These are phyloP conservation scores for Melanotaenia trifasciata DNA, from an alignment of 2,797 vertebrate genomes.

Conservation along the genomic window DNA sequence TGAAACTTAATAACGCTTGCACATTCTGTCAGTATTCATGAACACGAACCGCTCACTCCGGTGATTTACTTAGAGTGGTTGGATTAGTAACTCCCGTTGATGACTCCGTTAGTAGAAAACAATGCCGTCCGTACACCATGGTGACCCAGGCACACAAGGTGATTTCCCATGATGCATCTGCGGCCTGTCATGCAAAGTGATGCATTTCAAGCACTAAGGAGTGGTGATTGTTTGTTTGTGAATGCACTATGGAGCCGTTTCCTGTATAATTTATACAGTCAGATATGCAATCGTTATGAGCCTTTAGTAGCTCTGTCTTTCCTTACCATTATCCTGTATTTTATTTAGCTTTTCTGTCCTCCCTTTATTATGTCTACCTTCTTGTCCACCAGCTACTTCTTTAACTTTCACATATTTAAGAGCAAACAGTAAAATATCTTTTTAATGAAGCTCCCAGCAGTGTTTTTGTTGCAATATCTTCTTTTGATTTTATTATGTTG, in stretches of 20 bases:
- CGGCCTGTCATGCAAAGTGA: conserved; percentile 46
- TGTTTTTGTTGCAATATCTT: not conserved
- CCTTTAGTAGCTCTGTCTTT: conserved; percentile 21
- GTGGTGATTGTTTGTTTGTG: conserved; percentile 39
- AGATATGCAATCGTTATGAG: conserved; percentile 52
- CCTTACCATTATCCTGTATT: not conserved
- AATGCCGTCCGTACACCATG: conserved; percentile 13
- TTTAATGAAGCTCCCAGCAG: not conserved
- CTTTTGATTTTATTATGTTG: not conserved
- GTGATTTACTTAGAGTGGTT: conserved; percentile 67
- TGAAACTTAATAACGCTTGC: conserved; percentile 54
- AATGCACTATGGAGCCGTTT: conserved; percentile 47
- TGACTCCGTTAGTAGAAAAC: conserved; percentile 39
- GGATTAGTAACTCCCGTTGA: conserved; percentile 51
- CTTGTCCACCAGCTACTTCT: conserved; percentile 1
- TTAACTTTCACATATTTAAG: not conserved
- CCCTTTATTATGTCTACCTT: not conserved
- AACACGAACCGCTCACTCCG: conserved; percentile 67
- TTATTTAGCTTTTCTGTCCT: conserved; percentile 6
- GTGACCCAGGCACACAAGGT: conserved; percentile 45
- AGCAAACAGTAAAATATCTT: not conserved
- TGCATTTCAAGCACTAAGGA: conserved; percentile 19
- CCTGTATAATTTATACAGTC: conserved; percentile 56
- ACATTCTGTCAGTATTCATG: conserved; percentile 73
- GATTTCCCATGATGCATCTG: conserved; percentile 64